Evolutionary conservation across 35 echinoderm and acorn worm genomes (phyloP).

Genomic region (Anneissia japonica): DNA sequence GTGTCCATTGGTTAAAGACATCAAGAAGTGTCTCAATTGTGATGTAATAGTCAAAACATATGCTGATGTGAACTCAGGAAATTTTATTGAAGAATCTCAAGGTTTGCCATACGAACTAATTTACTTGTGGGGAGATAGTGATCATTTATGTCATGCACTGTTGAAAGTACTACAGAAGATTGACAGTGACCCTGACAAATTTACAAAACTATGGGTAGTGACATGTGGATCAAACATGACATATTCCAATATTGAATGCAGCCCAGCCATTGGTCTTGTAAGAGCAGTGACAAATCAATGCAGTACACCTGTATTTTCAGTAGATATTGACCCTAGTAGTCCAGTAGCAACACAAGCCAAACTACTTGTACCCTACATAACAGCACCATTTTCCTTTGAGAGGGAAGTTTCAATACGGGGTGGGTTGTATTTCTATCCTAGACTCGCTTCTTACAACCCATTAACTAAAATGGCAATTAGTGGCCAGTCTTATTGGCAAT

Average conservation of each 20-base stretch:
- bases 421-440: constrained; percentile 17
- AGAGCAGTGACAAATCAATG: constrained; percentile 53
- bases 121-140: not conserved
- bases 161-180: constrained; percentile 46
- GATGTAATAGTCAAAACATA: not conserved
- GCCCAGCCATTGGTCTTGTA: constrained; percentile 36
- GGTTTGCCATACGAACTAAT: constrained; percentile 23
- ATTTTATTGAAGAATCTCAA: too few species aligned
- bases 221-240: constrained; percentile 9
- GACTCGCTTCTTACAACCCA: constrained; percentile 12
- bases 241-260: not conserved
- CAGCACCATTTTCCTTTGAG: constrained; percentile 17
- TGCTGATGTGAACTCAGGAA: not conserved
- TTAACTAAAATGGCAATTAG: constrained; percentile 1
- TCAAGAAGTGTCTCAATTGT: not conserved
- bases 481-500: constrained; percentile 41
- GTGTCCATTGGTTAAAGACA: too few species aligned
- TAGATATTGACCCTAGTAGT: constrained; percentile 38
- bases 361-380: constrained; percentile 11
- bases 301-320: constrained; percentile 33
- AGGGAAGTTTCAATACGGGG: constrained; percentile 35
- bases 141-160: constrained; percentile 24
- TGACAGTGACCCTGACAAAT: constrained; percentile 32
- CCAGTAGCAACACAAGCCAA: constrained; percentile 11
- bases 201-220: constrained; percentile 61